Percentiles rank a stretch among this genome's conserved stretches.
Conservation (phyloP, 2,888 invertebrate genomes). For the Monoplex corrugatus region DNA sequence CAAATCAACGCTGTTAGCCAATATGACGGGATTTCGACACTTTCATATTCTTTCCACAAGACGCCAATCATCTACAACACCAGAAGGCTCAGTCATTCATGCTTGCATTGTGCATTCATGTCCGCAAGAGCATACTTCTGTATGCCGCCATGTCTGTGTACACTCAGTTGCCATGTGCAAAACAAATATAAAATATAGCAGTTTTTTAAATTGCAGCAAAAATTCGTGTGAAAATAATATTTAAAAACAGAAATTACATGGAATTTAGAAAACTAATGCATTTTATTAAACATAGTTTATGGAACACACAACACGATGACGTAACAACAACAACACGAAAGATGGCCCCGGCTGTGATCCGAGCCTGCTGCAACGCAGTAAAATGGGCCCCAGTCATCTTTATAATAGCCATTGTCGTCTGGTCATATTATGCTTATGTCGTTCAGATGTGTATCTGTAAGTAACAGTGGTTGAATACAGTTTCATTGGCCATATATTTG, state of each 20-base stretch:
- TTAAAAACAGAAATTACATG: too few species aligned
- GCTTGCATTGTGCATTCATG: neutral
- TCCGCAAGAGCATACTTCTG: neutral
- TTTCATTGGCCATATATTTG: too few species aligned
- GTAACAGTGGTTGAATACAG: conserved; percentile 80
- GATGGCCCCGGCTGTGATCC: conserved; percentile 73
- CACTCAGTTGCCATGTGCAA: conserved; percentile 50
- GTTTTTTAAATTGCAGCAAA: neutral
- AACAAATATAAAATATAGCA: neutral
- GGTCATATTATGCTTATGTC: conserved; percentile 99
- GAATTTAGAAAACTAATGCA: neutral
- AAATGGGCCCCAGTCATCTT: conserved; percentile 98
- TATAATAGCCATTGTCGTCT: conserved; percentile 92
- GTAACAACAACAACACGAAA: conserved; percentile 59
- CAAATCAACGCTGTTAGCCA: too few species aligned
- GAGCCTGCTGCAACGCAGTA: conserved; percentile 81
- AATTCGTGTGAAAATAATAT: neutral
- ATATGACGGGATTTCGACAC: neutral
- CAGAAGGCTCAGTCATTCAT: neutral
- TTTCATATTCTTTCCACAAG: neutral
- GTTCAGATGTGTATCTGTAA: conserved; percentile 91
- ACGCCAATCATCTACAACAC: neutral
- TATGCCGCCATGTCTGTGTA: conserved; percentile 48
- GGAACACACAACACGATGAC: conserved; percentile 66
- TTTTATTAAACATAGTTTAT: neutral